Evolutionary conservation across 1,140 invertebrate genomes (phyloP).

Genomic region (Trachymyrmex septentrionalis): DNA sequence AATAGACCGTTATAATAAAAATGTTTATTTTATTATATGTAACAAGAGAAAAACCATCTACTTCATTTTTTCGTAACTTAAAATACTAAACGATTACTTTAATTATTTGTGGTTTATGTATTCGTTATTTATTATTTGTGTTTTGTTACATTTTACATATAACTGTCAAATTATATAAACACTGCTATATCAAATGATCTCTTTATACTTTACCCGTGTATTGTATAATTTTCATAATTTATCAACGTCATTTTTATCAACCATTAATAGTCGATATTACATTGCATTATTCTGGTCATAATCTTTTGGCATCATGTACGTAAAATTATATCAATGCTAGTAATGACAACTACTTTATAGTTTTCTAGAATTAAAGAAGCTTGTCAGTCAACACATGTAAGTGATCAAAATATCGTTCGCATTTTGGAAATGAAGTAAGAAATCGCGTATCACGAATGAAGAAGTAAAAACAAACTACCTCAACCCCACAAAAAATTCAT

Average conservation of each 20-base stretch:
- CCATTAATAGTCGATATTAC: not conserved
- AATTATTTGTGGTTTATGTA: not conserved
- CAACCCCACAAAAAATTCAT: slow-evolving; percentile 34
- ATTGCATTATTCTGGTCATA: slow-evolving; percentile 21
- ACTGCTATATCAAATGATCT: slow-evolving; percentile 27
- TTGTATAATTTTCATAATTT: slow-evolving; percentile 37
- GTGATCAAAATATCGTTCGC: slow-evolving; percentile 20
- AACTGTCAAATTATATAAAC: slow-evolving; percentile 40
- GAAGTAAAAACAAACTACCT: slow-evolving; percentile 42
- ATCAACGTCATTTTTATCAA: slow-evolving; percentile 31
- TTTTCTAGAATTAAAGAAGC: slow-evolving; percentile 17
- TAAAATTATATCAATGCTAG: slow-evolving; percentile 33
- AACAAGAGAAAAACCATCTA: not conserved
- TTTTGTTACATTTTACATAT: slow-evolving; percentile 2
- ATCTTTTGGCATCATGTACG: slow-evolving; percentile 7
- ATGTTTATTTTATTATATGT: not conserved
- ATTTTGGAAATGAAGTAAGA: not conserved
- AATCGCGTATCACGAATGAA: slow-evolving; percentile 12
- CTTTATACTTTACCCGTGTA: not conserved
- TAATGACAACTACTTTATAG: slow-evolving; percentile 25
- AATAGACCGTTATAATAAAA: not conserved
- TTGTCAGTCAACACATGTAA: slow-evolving; percentile 8
- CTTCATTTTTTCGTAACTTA: not conserved
- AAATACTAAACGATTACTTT: not conserved
- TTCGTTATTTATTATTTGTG: slow-evolving; percentile 26